Conservation (phyloP, 2,888 invertebrate genomes). For the Ceratothoa steindachneri region DNA sequence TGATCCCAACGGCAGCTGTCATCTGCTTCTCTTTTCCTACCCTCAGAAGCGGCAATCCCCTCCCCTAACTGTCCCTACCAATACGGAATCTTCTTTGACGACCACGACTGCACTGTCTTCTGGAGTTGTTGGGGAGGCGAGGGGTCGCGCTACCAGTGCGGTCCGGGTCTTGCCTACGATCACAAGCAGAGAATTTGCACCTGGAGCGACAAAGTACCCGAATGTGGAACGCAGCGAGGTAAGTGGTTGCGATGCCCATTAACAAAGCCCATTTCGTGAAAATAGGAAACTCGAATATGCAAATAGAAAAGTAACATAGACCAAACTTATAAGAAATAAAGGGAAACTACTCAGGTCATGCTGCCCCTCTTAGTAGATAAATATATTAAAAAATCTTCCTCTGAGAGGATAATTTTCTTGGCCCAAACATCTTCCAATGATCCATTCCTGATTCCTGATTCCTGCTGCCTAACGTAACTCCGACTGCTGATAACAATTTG, state of each 20-base stretch:
- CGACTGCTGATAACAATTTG: no score
- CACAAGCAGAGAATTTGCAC: conserved; percentile 87
- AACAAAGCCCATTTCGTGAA: no score
- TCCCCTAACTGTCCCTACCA: conserved; percentile 78
- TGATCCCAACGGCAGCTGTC: no score
- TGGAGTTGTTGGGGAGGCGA: conserved; percentile 97
- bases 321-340: no score
- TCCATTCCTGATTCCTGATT: no score
- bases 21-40: neutral
- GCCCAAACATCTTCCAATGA: no score
- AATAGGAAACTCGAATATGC: no score
- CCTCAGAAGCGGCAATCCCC: conserved; percentile 76
- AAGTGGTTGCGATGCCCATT: conserved; percentile 43
- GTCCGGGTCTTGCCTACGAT: conserved; percentile 90
- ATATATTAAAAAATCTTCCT: no score
- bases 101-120: conserved; percentile 82
- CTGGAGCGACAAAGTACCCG: conserved; percentile 93
- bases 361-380: neutral
- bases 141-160: conserved; percentile 87
- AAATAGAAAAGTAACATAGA: no score
- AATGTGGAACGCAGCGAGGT: conserved; percentile 82
- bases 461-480: no score
- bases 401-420: no score
- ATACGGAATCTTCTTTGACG: conserved; percentile 89
- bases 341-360: no score